These are phyloP conservation scores for Psilanteris sp. DNA, from an alignment of 1,140 invertebrate species.

Conservation along the genomic window DNA sequence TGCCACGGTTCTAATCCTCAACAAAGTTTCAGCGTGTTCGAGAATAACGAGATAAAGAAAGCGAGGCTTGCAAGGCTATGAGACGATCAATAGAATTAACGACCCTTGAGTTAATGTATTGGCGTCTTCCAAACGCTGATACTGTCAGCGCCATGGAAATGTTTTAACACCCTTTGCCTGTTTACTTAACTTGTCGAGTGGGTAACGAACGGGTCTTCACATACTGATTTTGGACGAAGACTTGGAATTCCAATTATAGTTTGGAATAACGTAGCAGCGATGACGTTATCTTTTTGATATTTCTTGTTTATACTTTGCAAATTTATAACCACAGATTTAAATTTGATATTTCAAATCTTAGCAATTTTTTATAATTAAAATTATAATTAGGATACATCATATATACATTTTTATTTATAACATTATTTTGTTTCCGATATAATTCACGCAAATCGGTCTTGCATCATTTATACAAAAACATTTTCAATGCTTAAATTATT, in stretches of 20 bases:
- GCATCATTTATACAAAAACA: too few relatives aligned
- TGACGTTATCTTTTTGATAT: conserved; percentile 48
- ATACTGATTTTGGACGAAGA: conserved; percentile 1
- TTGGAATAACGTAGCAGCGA: conserved; percentile 27
- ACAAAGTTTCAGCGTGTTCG: conserved; percentile 23
- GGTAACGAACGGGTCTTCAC: conserved; percentile 15
- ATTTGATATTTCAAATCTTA: not conserved
- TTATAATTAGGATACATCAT: too few relatives aligned
- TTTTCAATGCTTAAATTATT: too few relatives aligned
- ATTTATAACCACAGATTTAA: conserved; percentile 21
- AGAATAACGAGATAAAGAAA: conserved; percentile 54
- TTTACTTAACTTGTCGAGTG: conserved; percentile 22
- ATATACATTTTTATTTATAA: too few relatives aligned
- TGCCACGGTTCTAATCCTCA: conserved; percentile 37
- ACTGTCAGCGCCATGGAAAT: conserved; percentile 35
- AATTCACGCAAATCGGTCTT: too few relatives aligned
- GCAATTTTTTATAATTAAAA: too few relatives aligned
- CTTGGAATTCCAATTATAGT: conserved; percentile 49
- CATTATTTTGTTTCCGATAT: too few relatives aligned
- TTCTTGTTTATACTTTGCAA: conserved; percentile 23
- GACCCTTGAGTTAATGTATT: conserved; percentile 41
- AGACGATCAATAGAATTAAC: conserved; percentile 59
- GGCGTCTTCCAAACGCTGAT: conserved; percentile 24
- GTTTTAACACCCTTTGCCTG: conserved; percentile 34
- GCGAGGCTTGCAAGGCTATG: conserved; percentile 13